Conservation (phyloP, 53 echinoderm and acorn worm genomes). For the Patiria pectinifera region DNA sequence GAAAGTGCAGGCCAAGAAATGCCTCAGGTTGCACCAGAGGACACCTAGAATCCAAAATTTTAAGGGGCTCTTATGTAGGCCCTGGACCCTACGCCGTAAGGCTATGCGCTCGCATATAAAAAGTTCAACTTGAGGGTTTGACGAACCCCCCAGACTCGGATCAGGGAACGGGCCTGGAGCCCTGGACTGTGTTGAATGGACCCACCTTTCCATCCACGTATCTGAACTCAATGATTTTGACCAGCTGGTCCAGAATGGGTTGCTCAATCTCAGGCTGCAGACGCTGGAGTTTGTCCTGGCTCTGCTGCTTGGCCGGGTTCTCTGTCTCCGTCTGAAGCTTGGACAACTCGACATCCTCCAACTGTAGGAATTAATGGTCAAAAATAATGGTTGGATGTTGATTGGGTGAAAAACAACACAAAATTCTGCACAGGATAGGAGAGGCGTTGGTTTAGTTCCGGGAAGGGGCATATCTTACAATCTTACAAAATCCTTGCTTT, state of each 20-base stretch:
- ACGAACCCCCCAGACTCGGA: no score
- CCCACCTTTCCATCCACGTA: conserved; percentile 43
- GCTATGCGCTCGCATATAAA: no score
- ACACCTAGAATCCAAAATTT: no score
- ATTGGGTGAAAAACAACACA: background rate
- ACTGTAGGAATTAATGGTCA: conserved; percentile 1
- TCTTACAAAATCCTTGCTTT: no score
- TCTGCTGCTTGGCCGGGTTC: conserved; percentile 49
- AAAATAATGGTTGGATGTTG: background rate
- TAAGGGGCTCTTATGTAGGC: no score
- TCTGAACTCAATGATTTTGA: conserved; percentile 36
- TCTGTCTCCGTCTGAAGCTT: conserved; percentile 55
- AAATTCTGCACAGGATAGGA: no score
- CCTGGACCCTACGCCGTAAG: no score
- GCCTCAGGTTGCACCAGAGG: no score
- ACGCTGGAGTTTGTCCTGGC: conserved; percentile 24
- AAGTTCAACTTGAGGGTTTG: no score
- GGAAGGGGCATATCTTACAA: no score
- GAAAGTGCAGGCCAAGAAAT: no score
- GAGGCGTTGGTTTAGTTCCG: no score
- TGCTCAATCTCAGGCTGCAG: conserved; percentile 12
- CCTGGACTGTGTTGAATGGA: background rate
- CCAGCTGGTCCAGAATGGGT: conserved; percentile 22
- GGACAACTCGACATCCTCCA: conserved; percentile 45
- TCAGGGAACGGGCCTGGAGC: background rate